Conservation (phyloP, 2,797 vertebrate genomes). For the Urophycis tenuis region DNA sequence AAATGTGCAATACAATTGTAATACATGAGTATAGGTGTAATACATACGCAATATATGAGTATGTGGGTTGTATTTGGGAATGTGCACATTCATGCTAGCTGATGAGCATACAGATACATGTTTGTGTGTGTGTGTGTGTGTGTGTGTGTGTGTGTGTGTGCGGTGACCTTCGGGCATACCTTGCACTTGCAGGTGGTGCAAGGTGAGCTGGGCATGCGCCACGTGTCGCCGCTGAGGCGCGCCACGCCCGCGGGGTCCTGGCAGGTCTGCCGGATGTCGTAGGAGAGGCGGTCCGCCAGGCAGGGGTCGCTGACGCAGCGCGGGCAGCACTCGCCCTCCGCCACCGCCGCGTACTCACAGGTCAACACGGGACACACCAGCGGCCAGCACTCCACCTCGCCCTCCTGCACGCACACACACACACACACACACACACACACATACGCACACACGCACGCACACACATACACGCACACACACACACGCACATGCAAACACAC, state of each 20-base stretch:
- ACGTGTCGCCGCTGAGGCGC: slow-evolving; percentile 90
- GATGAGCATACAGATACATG: background rate
- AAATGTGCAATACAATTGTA: too few relatives aligned
- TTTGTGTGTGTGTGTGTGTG: background rate
- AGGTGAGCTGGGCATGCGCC: slow-evolving; percentile 81
- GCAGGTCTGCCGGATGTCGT: slow-evolving; percentile 97
- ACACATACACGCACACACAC: too few relatives aligned
- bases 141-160: too few relatives aligned
- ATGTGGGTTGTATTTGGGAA: background rate
- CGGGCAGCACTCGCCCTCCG: slow-evolving; percentile 89
- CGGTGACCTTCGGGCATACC: slow-evolving; percentile 62
- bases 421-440: too few relatives aligned
- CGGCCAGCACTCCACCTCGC: slow-evolving; percentile 97
- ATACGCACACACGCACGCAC: too few relatives aligned
- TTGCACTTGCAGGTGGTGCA: slow-evolving; percentile 94
- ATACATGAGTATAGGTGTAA: too few relatives aligned
- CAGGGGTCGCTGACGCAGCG: slow-evolving; percentile 90
- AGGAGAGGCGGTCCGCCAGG: slow-evolving; percentile 87
- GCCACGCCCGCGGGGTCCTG: slow-evolving; percentile 84
- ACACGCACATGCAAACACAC: background rate
- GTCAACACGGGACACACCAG: slow-evolving; percentile 85
- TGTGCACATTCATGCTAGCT: background rate
- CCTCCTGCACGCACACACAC: slow-evolving; percentile 70
- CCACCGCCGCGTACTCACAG: slow-evolving; percentile 90
- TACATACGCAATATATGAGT: too few relatives aligned